Evolutionary conservation across 2,797 vertebrate species (phyloP), one percentile per base, ranked within the genome.

Genomic region (Ibycter americanus): DNA sequence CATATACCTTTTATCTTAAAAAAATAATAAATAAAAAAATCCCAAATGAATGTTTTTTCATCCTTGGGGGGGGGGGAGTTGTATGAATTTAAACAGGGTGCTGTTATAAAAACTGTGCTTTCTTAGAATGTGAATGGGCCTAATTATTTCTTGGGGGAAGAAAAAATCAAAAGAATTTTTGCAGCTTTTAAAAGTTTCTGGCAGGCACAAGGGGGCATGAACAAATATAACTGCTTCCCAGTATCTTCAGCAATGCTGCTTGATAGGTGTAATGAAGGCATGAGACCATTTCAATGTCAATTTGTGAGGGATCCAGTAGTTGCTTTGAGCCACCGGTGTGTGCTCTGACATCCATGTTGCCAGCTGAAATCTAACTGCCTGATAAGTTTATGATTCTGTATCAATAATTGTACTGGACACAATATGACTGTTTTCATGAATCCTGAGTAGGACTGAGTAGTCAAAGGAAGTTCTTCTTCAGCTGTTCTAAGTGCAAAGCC

Each of bases 251-350:
- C 83, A 94, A 52, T 63, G 63, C 19, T 77, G 47, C 21, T 78
- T 97, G 88, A 83, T 73, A 81, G 38, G 65, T 72, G 20, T 85
- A 56, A 40, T 91, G 81, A 80, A 96, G 79, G 42, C 47, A 84
- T 6, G 0, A 52, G 31, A 56, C 63, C 83, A 73, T 89, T 93
- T 95, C 89, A 93, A 36, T 65, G 55, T 55, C 87, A 76, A 15
- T 78, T 80, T 86, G 55, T 74, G 40, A 74, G 58, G 71, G 73
- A 77, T 54, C 15, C 26, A 36, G 61, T 29, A 38, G 44, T 6
- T 52, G 11, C 27, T 89, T 44, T 79, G 54, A 93, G 31, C 7
- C 1, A 1, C 34, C 72, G 95, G 34, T 70, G 56, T 11, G 51
- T 73, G 27, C 73, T 81, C 76, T 6, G 79, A 89, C 49, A 81